Evolutionary conservation across 2,113 vertebrate genomes (phyloP).

Genomic region (Cathartes aura): DNA sequence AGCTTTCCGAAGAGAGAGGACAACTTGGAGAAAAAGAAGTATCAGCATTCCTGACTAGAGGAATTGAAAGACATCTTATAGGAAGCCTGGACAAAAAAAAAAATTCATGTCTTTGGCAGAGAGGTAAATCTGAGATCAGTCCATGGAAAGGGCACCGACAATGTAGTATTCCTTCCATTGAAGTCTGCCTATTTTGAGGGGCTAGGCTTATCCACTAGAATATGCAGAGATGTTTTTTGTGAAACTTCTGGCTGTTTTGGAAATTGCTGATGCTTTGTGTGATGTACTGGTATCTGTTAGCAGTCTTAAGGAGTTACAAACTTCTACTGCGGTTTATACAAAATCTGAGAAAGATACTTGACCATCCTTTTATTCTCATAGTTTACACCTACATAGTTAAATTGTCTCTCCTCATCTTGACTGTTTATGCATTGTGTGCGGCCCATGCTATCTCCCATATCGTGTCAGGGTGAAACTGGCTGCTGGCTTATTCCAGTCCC

Average conservation of each 20-base stretch:
- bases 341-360: not conserved
- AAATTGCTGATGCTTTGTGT: not conserved
- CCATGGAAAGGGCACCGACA: not conserved
- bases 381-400: not conserved
- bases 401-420: not conserved
- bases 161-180: not conserved
- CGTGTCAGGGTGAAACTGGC: fast-evolving
- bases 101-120: not conserved
- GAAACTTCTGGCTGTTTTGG: not conserved
- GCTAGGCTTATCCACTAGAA: not conserved
- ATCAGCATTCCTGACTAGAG: not conserved
- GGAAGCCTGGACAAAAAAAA: not conserved
- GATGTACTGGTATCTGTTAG: not conserved
- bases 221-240: not conserved
- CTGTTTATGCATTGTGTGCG: not conserved
- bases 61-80: not conserved
- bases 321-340: not conserved
- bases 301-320: not conserved
- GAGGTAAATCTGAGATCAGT: not conserved
- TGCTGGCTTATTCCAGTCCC: not conserved
- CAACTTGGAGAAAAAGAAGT: not conserved
- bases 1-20: not conserved
- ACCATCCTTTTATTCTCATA: not conserved
- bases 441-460: not conserved
- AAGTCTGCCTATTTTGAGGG: not conserved